Evolutionary conservation across 1,140 invertebrate genomes (phyloP).

Genomic region (Hyposmocoma kahamanoa): DNA sequence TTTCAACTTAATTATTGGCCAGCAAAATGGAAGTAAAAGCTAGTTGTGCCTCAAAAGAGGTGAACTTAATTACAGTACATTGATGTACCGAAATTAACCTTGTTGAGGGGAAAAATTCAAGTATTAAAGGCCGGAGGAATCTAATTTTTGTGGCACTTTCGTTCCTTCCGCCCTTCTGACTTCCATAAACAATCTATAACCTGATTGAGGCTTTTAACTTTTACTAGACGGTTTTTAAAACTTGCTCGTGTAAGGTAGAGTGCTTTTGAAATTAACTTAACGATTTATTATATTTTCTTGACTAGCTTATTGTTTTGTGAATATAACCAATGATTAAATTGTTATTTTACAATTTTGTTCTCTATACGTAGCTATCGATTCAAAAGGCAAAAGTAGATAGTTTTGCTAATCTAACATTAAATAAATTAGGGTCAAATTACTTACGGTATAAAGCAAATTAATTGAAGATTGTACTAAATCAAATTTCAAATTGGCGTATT

Average conservation of each 20-base stretch:
- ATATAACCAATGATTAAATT: too few relatives aligned
- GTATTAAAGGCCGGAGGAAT: constrained; percentile 36
- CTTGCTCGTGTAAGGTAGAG: constrained; percentile 13
- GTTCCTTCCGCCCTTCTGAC: too few relatives aligned
- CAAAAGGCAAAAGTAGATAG: too few relatives aligned
- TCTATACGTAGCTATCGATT: too few relatives aligned
- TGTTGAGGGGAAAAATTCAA: constrained; percentile 38
- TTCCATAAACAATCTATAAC: constrained; percentile 36
- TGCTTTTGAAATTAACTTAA: constrained; percentile 7
- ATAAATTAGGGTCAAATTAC: too few relatives aligned
- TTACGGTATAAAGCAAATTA: too few relatives aligned
- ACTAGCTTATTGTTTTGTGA: too few relatives aligned
- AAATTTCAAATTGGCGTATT: too few relatives aligned
- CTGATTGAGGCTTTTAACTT: constrained; percentile 26
- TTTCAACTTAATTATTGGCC: neutral
- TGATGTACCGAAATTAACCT: too few relatives aligned
- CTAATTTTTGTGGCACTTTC: constrained; percentile 59
- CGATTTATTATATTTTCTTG: constrained; percentile 6
- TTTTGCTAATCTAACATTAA: too few relatives aligned
- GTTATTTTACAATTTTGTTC: too few relatives aligned
- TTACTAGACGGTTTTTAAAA: constrained; percentile 39
- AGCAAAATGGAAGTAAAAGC: neutral
- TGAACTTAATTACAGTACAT: constrained; percentile 41
- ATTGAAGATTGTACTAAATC: too few relatives aligned
- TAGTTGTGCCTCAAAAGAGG: constrained; percentile 26